Evolutionary conservation across 2,888 invertebrate species (phyloP), one percentile per base, ranked within the genome.

Genomic region (Venusia cambrica): DNA sequence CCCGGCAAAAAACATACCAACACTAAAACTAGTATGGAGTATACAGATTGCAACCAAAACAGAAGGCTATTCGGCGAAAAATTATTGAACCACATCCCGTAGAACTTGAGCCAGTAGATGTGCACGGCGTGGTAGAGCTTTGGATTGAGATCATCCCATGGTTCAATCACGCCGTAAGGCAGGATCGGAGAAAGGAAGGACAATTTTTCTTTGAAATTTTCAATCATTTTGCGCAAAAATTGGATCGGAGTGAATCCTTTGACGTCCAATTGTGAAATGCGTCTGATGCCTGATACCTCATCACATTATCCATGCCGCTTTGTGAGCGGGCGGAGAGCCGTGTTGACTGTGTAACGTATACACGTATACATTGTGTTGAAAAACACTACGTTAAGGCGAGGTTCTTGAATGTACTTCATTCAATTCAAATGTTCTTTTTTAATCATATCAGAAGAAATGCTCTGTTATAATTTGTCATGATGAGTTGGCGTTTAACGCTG

Each of bases 41-140:
- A 88, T 10, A 68, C 31, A 47, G 75, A 54, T 40, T 73, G 73
- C 5, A 75, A 31, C 87, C 87, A 88, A 51, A 71, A 88, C 14
- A 55, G 45, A 16, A 71, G 24, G 28, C 52, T 63, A 21, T 55
- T 66, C 9, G 70, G 66, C 3, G 73, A 61, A 44, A 57, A 64
- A 40, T 63, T 62, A 53, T 78, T 79, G 58, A 73, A 87, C 87
- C 87, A 87, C 71, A 87, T 72, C 25, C 87, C 87, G 51, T 85
- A 88, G 54, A 87, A 83, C 44, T 81, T 87, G 10, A 88, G 62
- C 85, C 87, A 88, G 58, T 79, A 87, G 53, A 85, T 78, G 51
- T 88, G 87, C 10, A 88, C 65, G 1, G 81, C 76, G 32, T 74
- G 81, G 51, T 83, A 87, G 30, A 87, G 58, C 12, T 64, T 65